Conservation (phyloP, 2,113 vertebrate genomes). For the Macroglossus sobrinus region DNA sequence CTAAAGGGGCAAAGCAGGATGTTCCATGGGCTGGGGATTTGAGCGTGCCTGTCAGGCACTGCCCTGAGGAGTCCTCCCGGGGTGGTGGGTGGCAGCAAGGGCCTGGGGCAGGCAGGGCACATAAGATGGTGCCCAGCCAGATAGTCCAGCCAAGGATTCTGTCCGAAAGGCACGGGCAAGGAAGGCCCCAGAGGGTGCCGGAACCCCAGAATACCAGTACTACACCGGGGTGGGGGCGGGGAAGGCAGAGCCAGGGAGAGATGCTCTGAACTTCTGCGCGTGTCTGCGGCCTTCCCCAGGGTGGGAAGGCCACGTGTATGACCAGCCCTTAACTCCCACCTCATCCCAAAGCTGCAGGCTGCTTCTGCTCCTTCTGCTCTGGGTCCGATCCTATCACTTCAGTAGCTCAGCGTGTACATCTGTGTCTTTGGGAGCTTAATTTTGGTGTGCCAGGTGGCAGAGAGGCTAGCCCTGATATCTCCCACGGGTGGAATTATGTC, state of each 20-base stretch:
- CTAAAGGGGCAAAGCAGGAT: neutral
- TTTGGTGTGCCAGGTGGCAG: too few species aligned
- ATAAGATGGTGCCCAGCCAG: neutral
- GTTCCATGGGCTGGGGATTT: neutral
- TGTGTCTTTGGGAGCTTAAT: neutral
- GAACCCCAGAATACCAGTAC: neutral
- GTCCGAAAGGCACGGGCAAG: neutral
- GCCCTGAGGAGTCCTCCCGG: neutral
- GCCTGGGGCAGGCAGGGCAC: neutral
- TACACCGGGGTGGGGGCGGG: neutral
- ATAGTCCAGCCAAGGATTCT: neutral
- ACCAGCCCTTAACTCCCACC: neutral
- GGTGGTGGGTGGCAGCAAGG: neutral
- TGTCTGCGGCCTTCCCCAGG: neutral
- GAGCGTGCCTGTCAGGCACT: neutral
- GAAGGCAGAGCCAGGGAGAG: neutral
- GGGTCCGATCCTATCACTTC: neutral
- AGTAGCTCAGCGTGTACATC: rapidly evolving
- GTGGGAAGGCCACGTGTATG: rapidly evolving
- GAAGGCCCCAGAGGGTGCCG: neutral
- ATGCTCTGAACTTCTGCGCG: too few species aligned
- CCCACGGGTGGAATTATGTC: neutral
- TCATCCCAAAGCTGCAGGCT: neutral
- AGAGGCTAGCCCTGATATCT: neutral
- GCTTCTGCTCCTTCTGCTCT: too few species aligned